Evolutionary conservation across 1,140 invertebrate genomes (phyloP).

Genomic region (Parasteatoda tepidariorum): DNA sequence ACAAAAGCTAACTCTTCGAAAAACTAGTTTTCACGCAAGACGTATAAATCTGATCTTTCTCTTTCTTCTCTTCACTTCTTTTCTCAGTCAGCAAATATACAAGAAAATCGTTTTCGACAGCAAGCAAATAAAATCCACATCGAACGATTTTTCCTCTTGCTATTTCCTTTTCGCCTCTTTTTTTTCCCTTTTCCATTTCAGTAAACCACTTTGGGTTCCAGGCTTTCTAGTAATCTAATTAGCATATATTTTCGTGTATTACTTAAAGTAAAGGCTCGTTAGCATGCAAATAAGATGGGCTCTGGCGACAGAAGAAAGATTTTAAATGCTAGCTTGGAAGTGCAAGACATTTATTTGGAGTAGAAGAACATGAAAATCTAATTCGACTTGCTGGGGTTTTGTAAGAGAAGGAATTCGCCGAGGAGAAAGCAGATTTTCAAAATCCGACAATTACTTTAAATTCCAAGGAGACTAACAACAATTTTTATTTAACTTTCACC

Average conservation of each 20-base stretch:
- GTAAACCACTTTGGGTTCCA: background rate
- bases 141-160: background rate
- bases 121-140: background rate
- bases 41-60: no score
- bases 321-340: no score
- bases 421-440: no score
- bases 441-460: no score
- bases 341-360: no score
- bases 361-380: no score
- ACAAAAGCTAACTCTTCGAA: no score
- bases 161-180: background rate
- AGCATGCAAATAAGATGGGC: background rate
- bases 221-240: background rate
- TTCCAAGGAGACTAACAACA: no score
- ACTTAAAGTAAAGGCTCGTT: background rate
- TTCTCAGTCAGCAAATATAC: background rate
- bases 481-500: no score
- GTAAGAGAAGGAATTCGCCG: no score
- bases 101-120: background rate
- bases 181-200: background rate
- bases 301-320: no score
- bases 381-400: no score
- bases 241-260: constrained; percentile 7
- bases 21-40: background rate
- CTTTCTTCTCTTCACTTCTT: background rate